Conservation (phyloP, 53 echinoderm and acorn worm genomes). For the Zoroaster sp. region DNA sequence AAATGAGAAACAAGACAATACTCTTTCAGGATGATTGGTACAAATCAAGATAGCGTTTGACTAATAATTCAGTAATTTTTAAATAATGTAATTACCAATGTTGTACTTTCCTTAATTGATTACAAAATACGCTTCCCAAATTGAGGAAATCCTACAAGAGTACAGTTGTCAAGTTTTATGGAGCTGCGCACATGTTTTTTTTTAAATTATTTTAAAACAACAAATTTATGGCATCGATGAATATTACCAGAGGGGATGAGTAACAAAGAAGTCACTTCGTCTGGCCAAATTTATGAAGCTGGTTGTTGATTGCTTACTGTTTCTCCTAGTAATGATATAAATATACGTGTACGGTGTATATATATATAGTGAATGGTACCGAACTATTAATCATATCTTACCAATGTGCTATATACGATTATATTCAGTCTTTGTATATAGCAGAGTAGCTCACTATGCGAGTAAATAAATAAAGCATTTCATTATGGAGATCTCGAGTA, state of each 20-base stretch:
- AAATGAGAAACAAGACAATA: too few species aligned
- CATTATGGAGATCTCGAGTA: not conserved
- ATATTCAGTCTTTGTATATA: not conserved
- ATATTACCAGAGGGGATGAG: not conserved
- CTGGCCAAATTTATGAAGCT: constrained; percentile 46
- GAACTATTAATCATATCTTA: too few species aligned
- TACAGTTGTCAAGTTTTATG: not conserved
- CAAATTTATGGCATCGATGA: too few species aligned
- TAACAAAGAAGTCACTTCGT: not conserved
- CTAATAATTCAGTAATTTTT: too few species aligned
- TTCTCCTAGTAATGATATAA: not conserved
- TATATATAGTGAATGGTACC: constrained; percentile 27
- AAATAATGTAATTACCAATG: too few species aligned
- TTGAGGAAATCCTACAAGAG: not conserved
- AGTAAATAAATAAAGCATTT: constrained; percentile 4
- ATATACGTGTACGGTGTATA: constrained; percentile 27
- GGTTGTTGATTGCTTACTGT: not conserved
- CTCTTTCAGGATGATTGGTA: too few species aligned
- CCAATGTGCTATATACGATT: constrained; percentile 4
- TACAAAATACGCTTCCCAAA: not conserved
- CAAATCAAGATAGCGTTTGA: too few species aligned
- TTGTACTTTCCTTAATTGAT: not conserved
- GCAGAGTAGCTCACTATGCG: constrained; percentile 5
- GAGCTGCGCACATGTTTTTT: not conserved
- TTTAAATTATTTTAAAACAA: too few species aligned